A percentile compares a stretch with the other conserved stretches of the same genome.
phyloP scores from a whole-genome alignment of 2,888 invertebrate genomes.

The Bhutanitis thaidina region DNA sequence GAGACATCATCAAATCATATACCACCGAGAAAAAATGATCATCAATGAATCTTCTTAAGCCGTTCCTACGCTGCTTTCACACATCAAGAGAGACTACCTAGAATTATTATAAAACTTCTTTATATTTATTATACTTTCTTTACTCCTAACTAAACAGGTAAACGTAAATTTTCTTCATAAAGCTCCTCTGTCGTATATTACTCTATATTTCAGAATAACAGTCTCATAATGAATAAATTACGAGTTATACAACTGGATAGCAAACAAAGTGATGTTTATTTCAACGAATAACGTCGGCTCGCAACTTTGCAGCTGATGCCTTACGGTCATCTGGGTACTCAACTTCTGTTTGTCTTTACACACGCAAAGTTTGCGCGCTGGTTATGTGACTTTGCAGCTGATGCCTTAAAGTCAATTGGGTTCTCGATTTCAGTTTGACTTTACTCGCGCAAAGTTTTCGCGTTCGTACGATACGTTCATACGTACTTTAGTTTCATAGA shows the following conservation, averaged over 20 bases:
- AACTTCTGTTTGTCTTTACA: slow-evolving; percentile 13
- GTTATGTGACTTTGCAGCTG: too few relatives aligned
- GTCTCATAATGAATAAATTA: slow-evolving; percentile 16
- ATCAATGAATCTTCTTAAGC: too few relatives aligned
- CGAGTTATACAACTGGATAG: slow-evolving; percentile 1
- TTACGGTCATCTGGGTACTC: slow-evolving; percentile 13
- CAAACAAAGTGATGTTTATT: slow-evolving; percentile 13
- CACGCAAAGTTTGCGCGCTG: slow-evolving; percentile 1
- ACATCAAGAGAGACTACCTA: too few relatives aligned
- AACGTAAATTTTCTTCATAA: slow-evolving; percentile 1
- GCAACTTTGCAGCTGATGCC: slow-evolving; percentile 13
- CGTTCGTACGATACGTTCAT: too few relatives aligned
- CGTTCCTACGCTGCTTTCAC: too few relatives aligned
- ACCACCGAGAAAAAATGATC: too few relatives aligned
- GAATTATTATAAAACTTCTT: too few relatives aligned
- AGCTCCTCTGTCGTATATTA: neutral
- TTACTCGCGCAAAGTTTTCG: neutral
- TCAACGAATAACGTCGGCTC: neutral
- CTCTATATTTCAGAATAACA: slow-evolving; percentile 5
- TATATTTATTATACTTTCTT: too few relatives aligned
- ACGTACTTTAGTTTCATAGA: too few relatives aligned
- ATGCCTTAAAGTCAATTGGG: neutral
- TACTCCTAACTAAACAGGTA: too few relatives aligned
- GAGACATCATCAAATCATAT: too few relatives aligned
- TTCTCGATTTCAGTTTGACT: neutral